Percentiles rank a stretch among this genome's conserved stretches.
Evolutionary conservation across 92 coral and sea anemone genomes (phyloP).

Genomic region (Parazoanthus atlanticus): DNA sequence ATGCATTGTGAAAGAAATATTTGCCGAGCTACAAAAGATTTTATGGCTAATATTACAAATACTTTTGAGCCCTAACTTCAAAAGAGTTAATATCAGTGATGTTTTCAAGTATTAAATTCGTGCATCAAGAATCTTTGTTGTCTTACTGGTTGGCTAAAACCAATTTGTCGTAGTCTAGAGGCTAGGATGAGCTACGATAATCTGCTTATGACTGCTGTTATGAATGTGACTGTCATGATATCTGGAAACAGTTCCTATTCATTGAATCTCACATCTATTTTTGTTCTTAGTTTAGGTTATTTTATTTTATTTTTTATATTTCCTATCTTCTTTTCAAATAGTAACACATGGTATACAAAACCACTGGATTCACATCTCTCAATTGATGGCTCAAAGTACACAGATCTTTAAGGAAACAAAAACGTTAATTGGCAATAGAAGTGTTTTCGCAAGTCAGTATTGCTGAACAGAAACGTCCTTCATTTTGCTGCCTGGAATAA

Average conservation of each 20-base stretch:
- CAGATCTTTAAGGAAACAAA: not conserved
- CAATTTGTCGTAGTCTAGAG: not conserved
- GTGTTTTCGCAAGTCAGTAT: not conserved
- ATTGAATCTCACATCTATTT: too few species aligned
- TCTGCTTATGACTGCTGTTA: not conserved
- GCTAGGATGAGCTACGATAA: not conserved
- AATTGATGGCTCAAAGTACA: not conserved
- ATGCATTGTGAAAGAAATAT: not conserved
- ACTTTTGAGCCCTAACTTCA: not conserved
- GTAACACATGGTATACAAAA: not conserved
- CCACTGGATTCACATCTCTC: not conserved
- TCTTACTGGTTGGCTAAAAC: not conserved
- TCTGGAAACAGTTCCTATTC: not conserved
- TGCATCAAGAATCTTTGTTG: not conserved
- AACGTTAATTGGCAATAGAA: not conserved
- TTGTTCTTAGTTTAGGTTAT: not conserved
- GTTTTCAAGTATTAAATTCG: not conserved
- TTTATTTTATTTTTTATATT: too few species aligned
- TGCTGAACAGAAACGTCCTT: not conserved
- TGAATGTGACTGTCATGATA: not conserved
- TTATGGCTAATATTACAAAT: not conserved
- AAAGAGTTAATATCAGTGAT: too few species aligned
- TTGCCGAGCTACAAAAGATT: not conserved
- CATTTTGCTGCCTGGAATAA: not conserved
- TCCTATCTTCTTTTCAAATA: too few species aligned